phyloP scores from a whole-genome alignment of 2,888 invertebrate species.

The Scrobipalpa atriplicella region DNA sequence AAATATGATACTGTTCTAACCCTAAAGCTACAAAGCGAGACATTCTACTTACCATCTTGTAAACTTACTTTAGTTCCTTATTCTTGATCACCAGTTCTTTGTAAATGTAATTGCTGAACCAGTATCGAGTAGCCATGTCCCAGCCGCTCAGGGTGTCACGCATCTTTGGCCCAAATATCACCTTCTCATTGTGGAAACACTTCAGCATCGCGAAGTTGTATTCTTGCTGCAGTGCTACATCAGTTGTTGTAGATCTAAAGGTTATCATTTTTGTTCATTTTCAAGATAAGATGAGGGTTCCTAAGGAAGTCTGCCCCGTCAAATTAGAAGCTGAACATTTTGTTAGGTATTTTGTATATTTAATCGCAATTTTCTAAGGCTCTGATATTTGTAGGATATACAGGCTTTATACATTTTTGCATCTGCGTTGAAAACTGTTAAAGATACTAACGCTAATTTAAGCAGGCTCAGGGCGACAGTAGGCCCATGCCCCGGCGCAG shows the following conservation, averaged over 20 bases:
- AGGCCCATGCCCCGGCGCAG: constrained; percentile 90
- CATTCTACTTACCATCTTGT: not conserved
- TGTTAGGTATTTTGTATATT: too few species aligned
- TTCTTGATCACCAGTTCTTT: constrained; percentile 68
- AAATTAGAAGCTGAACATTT: too few species aligned
- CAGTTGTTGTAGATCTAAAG: constrained; percentile 44
- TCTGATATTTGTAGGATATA: too few species aligned
- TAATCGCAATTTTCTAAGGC: too few species aligned
- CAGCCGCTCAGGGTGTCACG: constrained; percentile 90
- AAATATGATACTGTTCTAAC: too few species aligned
- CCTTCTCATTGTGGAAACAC: constrained; percentile 87
- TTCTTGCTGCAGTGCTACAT: constrained; percentile 65
- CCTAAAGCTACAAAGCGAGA: too few species aligned
- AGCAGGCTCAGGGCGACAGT: constrained; percentile 76
- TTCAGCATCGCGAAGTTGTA: constrained; percentile 88
- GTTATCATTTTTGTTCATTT: too few species aligned
- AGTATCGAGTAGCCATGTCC: constrained; percentile 94
- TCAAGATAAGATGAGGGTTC: too few species aligned
- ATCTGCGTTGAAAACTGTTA: too few species aligned
- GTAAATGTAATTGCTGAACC: constrained; percentile 92
- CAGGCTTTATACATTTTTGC: too few species aligned
- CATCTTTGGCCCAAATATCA: constrained; percentile 89
- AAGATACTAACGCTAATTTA: constrained; percentile 53
- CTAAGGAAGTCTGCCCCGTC: too few species aligned
- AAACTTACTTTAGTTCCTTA: constrained; percentile 59